Base-by-base conservation (phyloP, 2,888 invertebrate genomes). In the Alsophila aescularia region DNA sequence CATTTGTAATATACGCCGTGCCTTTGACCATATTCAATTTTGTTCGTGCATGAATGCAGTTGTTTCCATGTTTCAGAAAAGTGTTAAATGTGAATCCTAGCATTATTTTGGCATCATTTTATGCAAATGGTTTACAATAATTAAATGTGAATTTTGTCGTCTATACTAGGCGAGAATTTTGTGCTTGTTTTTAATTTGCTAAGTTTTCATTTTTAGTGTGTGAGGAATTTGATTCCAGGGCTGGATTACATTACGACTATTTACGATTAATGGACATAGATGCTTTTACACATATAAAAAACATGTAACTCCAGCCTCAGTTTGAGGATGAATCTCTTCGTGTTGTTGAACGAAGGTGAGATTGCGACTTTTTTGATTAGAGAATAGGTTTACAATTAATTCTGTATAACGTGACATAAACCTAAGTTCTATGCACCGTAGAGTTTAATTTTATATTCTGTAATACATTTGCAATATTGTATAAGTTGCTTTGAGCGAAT, bases 401-500 rank as follows among this genome's bases (percentile, higher is more conserved):
- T 61, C 60, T 68, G 64, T 67, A 62, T 70, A 64, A 67, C 64
- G 59, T 68, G 68, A 71, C 68, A 66, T 72, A 69, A 72, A 70
- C 65, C 63, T 79, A 79, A 73, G 72, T 74, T 69, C 60, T 73
- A 64, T 77, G 80, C 81, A 82, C 79, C 75, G 66, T 74, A 75
- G 86, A 85, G 80, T 69, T 67, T 82, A 76, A 75, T 83, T 76
- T 76, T 74, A 64, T 74, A 82, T 79, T 79, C 68, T 81, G 31
- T 55, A 83, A 52, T 63, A 66, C 55, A 64, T 73, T 70, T 74
- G 76, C 77, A 77, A 75, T 75, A 75, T 69, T 67, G 70, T 54
- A 68, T 78, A 77, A 73, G 75, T 77, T 75, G 90, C 89, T 90
- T 89, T 81, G 85, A 83, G 85, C 85, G 81, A 82, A 85, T 74